Percentiles rank a stretch among this genome's conserved stretches.
Evolutionary conservation across 2,113 vertebrate genomes (phyloP).

Genomic region (Terrapene triunguis): DNA sequence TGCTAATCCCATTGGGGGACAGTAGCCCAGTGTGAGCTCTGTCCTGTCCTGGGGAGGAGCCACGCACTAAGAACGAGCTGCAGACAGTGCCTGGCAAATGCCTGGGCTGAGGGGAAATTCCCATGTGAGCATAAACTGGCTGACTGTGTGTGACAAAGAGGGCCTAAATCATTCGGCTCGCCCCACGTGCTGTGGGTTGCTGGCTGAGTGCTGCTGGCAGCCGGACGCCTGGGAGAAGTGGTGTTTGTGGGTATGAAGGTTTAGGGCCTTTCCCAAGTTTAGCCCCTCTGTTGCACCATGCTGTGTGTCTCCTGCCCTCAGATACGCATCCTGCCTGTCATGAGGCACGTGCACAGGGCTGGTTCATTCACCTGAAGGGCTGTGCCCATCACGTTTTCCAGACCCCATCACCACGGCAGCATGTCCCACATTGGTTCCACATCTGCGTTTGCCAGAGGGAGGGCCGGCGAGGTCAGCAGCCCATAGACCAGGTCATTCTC

Average conservation of each 20-base stretch:
- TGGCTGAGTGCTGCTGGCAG: not conserved
- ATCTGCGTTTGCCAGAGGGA: not conserved
- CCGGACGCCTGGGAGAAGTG: not conserved
- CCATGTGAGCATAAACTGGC: not conserved
- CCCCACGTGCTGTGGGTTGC: not conserved
- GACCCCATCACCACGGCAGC: not conserved
- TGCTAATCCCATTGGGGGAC: no score
- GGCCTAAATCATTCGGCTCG: not conserved
- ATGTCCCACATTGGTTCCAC: no score
- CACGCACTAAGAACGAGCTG: not conserved
- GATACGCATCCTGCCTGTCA: not conserved
- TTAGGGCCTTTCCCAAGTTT: not conserved
- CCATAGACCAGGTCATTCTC: not conserved
- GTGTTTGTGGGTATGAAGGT: not conserved
- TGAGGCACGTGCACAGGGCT: not conserved
- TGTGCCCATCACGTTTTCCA: not conserved
- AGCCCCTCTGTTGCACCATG: not conserved
- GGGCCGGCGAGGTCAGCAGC: not conserved
- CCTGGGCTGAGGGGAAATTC: no score
- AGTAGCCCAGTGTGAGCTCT: no score
- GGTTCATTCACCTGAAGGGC: not conserved
- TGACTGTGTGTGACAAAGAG: not conserved
- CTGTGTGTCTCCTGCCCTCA: not conserved
- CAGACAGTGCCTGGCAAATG: no score
- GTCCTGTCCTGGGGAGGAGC: not conserved